Percentiles rank a stretch among this genome's conserved stretches.
Evolutionary conservation across 2,888 invertebrate genomes (phyloP).

Genomic region (Schizaphis graminum): DNA sequence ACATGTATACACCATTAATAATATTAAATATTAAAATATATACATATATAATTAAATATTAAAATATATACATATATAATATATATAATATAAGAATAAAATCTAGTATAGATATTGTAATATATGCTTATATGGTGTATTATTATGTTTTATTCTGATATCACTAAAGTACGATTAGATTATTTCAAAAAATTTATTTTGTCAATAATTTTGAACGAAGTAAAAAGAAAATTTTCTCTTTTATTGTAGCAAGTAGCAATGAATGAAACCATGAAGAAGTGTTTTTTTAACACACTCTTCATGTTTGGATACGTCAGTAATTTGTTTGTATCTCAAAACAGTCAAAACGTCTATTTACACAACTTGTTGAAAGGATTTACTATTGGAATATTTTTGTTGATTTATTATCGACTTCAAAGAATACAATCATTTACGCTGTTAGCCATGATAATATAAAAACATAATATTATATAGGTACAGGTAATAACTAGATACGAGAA

Average conservation of each 20-base stretch:
- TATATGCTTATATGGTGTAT: background rate
- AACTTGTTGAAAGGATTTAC: constrained; percentile 20
- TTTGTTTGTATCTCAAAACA: constrained; percentile 45
- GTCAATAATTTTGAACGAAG: background rate
- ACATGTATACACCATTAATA: background rate
- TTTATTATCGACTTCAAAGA: background rate
- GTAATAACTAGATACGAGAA: background rate
- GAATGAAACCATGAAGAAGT: background rate
- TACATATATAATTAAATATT: background rate
- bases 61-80: background rate
- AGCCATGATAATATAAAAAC: background rate
- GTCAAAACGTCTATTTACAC: constrained; percentile 43
- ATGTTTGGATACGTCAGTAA: constrained; percentile 2
- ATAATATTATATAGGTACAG: background rate
- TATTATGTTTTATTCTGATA: background rate
- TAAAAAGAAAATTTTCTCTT: background rate
- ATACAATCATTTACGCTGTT: background rate
- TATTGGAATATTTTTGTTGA: constrained; percentile 2
- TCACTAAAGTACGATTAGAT: background rate
- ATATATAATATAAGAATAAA: background rate
- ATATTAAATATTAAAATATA: background rate
- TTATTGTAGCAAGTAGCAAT: background rate
- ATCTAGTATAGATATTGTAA: background rate
- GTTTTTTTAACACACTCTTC: constrained; percentile 11
- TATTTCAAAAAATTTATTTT: background rate